Base-by-base conservation (phyloP, 2,888 invertebrate species). In the Tortricodes alternella region DNA sequence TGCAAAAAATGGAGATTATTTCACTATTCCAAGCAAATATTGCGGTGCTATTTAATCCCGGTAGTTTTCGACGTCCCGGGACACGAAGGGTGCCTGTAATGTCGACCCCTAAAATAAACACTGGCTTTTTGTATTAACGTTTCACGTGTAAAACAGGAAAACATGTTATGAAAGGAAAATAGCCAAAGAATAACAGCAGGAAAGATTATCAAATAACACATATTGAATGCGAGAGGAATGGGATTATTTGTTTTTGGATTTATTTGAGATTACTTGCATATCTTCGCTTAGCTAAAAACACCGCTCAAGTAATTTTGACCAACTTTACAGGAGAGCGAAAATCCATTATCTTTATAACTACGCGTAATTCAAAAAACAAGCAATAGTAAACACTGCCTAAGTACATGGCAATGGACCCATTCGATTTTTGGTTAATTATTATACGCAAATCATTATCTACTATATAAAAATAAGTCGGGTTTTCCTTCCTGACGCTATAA, bases 31-130 rank as follows among this genome's bases (percentile, higher is more conserved):
- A 41, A 53, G 24, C 46, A 46, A 46, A 29, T n/a, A 29, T 11
- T 3, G 9, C 5, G 5, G 11, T 3, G 5, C 5, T n/a, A 11
- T n/a, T n/a, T 29, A n/a, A 9, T 29, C 29, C 2, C 13, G 32
- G 15, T 46, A 13, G 21, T 38, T 39, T 19, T 38, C 23, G 23
- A 29, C 11, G 32, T 52, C 44, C 53, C 52, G 24, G 37, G 52
- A 46, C 32, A 18, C 53, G 23, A 3, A 18, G 23, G 11, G 11
- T 9, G 29, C 15, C 29, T 5, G 46, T 18, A 46, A 53, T 39
- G 39, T 24, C 46, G 37, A 37, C 44, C 52, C 53, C 46, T 13
- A 23, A 27, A 46, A 23, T 46, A 53, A 53, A 53, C 46, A 53
- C n/a, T 37, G 32, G 9, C 1, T 32, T 46, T 29, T 23, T 27